Evolutionary conservation across 2,113 vertebrate species (phyloP).

Genomic region (Pterocles orientalis): DNA sequence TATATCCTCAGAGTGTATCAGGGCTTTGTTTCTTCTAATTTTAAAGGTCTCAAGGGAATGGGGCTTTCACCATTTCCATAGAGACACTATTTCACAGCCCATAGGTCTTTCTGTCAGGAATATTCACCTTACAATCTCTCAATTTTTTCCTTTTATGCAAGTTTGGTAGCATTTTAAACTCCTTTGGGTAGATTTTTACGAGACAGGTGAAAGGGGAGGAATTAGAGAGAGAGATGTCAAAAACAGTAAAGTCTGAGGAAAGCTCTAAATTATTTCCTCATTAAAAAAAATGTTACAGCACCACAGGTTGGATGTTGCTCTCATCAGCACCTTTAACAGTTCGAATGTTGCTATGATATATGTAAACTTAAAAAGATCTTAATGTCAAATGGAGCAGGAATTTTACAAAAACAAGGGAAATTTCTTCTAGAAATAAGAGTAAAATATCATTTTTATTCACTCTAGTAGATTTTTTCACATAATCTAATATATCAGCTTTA

Average conservation of each 20-base stretch:
- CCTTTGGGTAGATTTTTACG: conserved; percentile 66
- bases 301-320: neutral
- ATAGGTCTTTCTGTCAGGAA: conserved; percentile 50
- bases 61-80: conserved; percentile 18
- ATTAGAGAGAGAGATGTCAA: conserved; percentile 58
- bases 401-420: conserved; percentile 43
- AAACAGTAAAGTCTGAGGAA: conserved; percentile 53
- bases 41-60: neutral
- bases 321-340: neutral
- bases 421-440: neutral
- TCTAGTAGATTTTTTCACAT: neutral
- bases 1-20: neutral
- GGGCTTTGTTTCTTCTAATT: conserved; percentile 52
- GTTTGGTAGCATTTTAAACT: conserved; percentile 69
- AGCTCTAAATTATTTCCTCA: conserved; percentile 23
- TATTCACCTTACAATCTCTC: conserved; percentile 20
- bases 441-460: neutral
- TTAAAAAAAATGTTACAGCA: conserved; percentile 44
- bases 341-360: neutral
- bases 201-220: conserved; percentile 53
- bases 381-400: neutral
- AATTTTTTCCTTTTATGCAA: conserved; percentile 51
- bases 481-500: conserved; percentile 24
- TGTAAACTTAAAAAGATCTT: neutral
- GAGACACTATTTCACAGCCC: conserved; percentile 28